phyloP scores from a whole-genome alignment of 1,140 invertebrate genomes.

The Triops longicaudatus region DNA sequence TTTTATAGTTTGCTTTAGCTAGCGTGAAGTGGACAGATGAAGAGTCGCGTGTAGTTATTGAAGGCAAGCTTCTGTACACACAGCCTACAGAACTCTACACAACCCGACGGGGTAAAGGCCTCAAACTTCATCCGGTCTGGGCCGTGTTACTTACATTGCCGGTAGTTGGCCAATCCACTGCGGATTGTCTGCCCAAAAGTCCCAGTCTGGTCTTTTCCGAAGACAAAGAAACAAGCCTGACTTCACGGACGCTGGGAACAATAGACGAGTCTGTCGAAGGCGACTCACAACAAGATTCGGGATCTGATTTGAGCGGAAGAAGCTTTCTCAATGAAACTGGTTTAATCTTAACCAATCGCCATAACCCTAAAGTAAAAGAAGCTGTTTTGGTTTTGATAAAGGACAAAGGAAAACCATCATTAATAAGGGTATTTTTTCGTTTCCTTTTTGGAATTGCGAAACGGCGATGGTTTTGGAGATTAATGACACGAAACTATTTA shows the following conservation, averaged over 20 bases:
- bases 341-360: neutral
- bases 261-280: neutral
- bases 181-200: neutral
- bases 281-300: neutral
- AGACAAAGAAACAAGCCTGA: neutral
- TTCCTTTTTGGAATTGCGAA: neutral
- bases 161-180: neutral
- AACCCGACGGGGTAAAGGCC: constrained; percentile 55
- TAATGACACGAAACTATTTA: neutral
- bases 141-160: neutral
- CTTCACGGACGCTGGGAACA: neutral
- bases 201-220: neutral
- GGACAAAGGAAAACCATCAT: neutral
- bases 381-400: neutral
- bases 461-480: neutral
- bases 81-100: constrained; percentile 66
- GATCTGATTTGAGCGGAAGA: neutral
- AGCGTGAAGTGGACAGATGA: constrained; percentile 83
- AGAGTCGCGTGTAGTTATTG: constrained; percentile 74
- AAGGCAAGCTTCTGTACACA: constrained; percentile 73
- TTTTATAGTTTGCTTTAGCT: constrained; percentile 71
- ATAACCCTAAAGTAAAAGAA: neutral
- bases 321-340: neutral
- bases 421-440: neutral
- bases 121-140: constrained; percentile 5